These are phyloP conservation scores for Heteronetta atricapilla DNA, from an alignment of 2,113 vertebrate species.

Conservation along the genomic window DNA sequence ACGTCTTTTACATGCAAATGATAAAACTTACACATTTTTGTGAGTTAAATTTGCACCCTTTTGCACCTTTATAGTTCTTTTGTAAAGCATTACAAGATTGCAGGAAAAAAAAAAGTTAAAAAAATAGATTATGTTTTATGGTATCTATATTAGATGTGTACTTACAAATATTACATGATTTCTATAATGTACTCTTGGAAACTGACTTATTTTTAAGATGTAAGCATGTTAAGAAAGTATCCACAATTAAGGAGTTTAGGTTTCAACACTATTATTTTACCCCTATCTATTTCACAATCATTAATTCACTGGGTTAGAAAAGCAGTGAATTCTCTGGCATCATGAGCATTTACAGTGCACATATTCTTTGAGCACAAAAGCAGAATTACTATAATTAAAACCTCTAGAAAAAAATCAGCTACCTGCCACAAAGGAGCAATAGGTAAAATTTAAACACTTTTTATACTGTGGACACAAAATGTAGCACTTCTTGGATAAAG, in stretches of 20 bases:
- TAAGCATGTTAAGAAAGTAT: not conserved
- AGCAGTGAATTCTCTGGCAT: not conserved
- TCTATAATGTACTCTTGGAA: not conserved
- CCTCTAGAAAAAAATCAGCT: not conserved
- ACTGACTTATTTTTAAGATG: not conserved
- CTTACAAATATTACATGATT: not conserved
- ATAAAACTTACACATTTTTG: not conserved
- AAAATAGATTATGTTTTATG: not conserved
- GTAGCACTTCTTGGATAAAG: not conserved
- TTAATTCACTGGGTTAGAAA: not conserved
- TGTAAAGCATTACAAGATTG: not conserved
- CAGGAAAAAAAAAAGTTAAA: not conserved
- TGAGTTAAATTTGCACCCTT: not conserved
- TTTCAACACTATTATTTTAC: not conserved
- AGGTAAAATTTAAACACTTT: not conserved
- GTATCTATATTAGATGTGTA: not conserved
- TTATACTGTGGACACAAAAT: not conserved
- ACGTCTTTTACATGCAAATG: not conserved
- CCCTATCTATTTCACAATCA: not conserved
- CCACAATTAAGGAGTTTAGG: not conserved
- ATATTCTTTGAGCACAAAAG: not conserved
- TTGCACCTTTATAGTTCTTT: not conserved
- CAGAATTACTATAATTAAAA: constrained; percentile 37
- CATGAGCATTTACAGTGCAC: not conserved
- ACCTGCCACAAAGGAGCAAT: not conserved